Evolutionary conservation across 2,113 vertebrate species (phyloP), one percentile per base, ranked within the genome.

Genomic region (Meleagris gallopavo): DNA sequence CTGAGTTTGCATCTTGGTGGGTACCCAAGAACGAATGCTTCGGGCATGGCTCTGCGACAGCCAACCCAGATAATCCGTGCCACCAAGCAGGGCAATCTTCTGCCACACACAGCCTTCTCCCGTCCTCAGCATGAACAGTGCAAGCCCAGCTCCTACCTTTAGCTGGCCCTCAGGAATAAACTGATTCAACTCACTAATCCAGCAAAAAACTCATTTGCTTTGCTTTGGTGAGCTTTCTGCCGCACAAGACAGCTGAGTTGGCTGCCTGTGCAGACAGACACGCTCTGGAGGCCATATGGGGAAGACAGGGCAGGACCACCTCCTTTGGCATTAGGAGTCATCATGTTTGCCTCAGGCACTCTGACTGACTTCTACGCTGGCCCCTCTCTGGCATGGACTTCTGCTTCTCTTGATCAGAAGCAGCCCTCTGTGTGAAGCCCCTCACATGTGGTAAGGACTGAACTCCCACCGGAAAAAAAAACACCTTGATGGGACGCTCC

Each of bases 1-100:
- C 25, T 45, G 64, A 83, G 24, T 93, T 83, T 77, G 32, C 19
- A 30, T 77, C 79, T 81, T 69, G 61, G 76, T 86, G 80, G 65
- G 64, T 64, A 71, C 7, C 12, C 52, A 83, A 60, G 41, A 86
- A 88, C 13, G 45, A 83, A 74, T 0, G 2, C 22, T 86, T 55
- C 2, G 6, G 79, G 72, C 83, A 77, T 0, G 2, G 64, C 60
- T 66, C 64, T 1, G 12, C 73, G 50, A 73, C 11, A 77, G 72
- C 60, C 4, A 2, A 34, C 18, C 29, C 72, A 77, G 27, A 29
- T 48, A 60, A 88, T 34, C 72, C 8, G 5, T 1, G 3, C 36
- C 43, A 81, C 50, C 58, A 72, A 54, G 50, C 25, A 64, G 52
- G 40, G 50, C 55, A 16, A 83, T 48, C 32, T 72, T 79, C 66